Percentiles rank a stretch among this genome's conserved stretches.
Evolutionary conservation across 2,797 vertebrate species (phyloP).

Genomic region (Sarcoramphus papa): DNA sequence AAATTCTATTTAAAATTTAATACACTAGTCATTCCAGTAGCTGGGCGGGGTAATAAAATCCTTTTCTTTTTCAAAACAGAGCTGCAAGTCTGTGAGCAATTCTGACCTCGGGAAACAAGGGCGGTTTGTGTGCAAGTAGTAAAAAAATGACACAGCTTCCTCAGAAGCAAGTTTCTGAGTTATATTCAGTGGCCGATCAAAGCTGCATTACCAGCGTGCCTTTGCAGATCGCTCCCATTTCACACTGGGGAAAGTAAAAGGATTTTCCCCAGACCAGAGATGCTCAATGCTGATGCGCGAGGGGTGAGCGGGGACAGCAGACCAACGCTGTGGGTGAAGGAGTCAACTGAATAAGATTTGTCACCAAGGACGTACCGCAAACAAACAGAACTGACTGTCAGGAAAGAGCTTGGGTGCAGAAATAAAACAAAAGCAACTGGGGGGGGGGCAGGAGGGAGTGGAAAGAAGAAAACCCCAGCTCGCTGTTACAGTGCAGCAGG

Average conservation of each 20-base stretch:
- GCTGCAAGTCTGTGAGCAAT: background rate
- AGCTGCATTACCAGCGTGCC: background rate
- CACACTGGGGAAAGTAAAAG: background rate
- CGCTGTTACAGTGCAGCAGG: background rate
- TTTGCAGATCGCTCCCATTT: background rate
- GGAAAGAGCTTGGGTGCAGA: background rate
- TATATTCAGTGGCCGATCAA: fast-evolving
- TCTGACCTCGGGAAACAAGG: background rate
- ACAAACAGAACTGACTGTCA: background rate
- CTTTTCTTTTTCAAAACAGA: background rate
- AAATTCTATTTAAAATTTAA: conserved; percentile 57
- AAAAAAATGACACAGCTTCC: background rate
- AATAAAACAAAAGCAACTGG: background rate
- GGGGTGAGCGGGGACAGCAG: fast-evolving
- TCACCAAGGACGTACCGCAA: background rate
- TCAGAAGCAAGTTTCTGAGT: background rate
- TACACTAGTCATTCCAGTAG: background rate
- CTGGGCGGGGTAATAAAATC: conserved; percentile 17
- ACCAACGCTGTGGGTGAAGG: background rate
- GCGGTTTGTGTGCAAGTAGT: background rate
- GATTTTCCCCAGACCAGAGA: background rate
- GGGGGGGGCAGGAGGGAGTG: too few species aligned
- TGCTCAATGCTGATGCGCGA: fast-evolving
- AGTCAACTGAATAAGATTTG: background rate
- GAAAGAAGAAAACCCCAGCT: background rate